A percentile compares a stretch with the other conserved stretches of the same genome.
These are phyloP conservation scores for Austrofundulus limnaeus DNA, from an alignment of 2,113 vertebrate species.

Conservation along the genomic window DNA sequence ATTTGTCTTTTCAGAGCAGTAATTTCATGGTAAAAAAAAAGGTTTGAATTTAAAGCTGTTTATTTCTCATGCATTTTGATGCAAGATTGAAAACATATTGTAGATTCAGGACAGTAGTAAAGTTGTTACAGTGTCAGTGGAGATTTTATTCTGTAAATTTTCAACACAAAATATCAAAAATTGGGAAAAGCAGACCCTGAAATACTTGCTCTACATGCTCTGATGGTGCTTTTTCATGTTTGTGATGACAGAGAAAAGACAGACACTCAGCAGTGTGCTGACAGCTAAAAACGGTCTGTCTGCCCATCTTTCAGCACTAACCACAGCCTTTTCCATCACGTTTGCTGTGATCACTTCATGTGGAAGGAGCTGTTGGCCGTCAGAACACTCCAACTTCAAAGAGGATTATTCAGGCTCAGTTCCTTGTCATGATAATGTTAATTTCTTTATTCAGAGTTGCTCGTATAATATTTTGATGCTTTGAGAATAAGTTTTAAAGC, in stretches of 20 bases:
- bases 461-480: conserved; percentile 38
- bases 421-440: conserved; percentile 37
- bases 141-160: conserved; percentile 6
- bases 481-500: conserved; percentile 35
- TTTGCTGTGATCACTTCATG: conserved; percentile 23
- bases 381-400: conserved; percentile 39
- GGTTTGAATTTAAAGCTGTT: neutral
- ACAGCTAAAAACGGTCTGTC: conserved; percentile 30
- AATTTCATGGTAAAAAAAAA: neutral
- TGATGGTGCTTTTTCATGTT: conserved; percentile 19
- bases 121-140: conserved; percentile 9
- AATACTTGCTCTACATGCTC: conserved; percentile 7
- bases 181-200: neutral
- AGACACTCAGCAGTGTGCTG: conserved; percentile 39
- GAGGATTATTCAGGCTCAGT: conserved; percentile 33
- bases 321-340: conserved; percentile 24
- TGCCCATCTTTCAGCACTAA: conserved; percentile 20
- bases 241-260: conserved; percentile 29
- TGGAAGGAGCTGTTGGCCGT: conserved; percentile 24
- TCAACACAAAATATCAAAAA: conserved; percentile 15
- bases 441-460: conserved; percentile 37
- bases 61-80: neutral
- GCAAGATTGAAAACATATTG: conserved; percentile 1
- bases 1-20: neutral
- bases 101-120: conserved; percentile 4